Evolutionary conservation across 2,797 vertebrate species (phyloP), one percentile per base, ranked within the genome.

Genomic region (Mus caroli): DNA sequence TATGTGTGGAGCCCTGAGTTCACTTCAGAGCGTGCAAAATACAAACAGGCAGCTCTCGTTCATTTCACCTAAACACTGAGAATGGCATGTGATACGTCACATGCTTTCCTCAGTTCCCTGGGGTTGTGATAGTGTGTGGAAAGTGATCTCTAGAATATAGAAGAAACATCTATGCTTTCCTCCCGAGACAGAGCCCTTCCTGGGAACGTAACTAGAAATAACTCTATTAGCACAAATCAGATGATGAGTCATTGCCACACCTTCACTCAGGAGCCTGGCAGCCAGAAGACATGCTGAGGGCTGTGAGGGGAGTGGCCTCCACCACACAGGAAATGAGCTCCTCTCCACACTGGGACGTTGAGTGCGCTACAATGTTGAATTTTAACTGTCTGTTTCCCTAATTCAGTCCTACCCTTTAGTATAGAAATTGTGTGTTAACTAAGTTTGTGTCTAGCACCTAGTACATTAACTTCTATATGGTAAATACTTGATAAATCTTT

Each of bases 211-310:
- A 79, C 90, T 91, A 67, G 89, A 95, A 95, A 54, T 67, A 91
- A 7, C 54, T 90, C 73, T 84, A 76, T 93, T 92, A 92, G 60
- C 92, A 62, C 95, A 92, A 95, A 92, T 83, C 31, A 87, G 79
- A 52, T 95, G 84, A 97, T 95, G 84, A 97, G 77, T 97, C 96
- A 96, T 67, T 86, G 31, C 79, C 94, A 95, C 71, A 90, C 91
- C 85, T 96, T 94, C 95, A 93, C 71, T 87, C 62, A 62, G 19
- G 78, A 92, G 69, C 46, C 1, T 83, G 86, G 94, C 88, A 76
- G 40, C 80, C 86, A 15, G 93, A 82, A 96, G 86, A 50, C 43
- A 60, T 85, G 77, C 67, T 34, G 80, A 60, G 43, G 54, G 22
- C 52, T 26, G 0, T 71, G 54, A 80, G 62, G 28, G 40, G 69